These are phyloP conservation scores for Dryocosmus kuriphilus DNA, from an alignment of 2,888 invertebrate genomes.

Conservation along the genomic window DNA sequence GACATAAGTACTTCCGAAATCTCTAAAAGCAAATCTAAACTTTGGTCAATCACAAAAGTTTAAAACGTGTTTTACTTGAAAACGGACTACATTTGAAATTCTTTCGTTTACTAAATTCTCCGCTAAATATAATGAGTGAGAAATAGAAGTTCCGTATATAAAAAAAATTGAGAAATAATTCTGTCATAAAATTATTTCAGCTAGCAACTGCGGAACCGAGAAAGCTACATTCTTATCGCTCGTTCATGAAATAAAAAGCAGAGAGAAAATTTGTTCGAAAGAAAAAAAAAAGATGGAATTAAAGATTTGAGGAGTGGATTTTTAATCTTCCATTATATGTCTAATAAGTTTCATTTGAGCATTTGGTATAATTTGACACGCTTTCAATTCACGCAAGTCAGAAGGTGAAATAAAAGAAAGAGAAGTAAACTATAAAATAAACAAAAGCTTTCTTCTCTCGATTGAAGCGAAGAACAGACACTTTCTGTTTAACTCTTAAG, in stretches of 20 bases:
- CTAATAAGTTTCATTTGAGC: conserved; percentile 8
- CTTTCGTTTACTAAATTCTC: too few relatives aligned
- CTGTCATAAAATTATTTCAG: background rate
- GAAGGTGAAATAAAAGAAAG: conserved; percentile 25
- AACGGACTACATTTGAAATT: too few relatives aligned
- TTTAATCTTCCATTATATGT: conserved; percentile 18
- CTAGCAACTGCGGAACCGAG: background rate
- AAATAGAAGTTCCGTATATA: background rate
- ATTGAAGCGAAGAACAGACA: conserved; percentile 50
- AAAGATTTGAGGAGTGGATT: background rate
- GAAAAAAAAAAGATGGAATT: background rate
- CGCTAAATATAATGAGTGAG: background rate
- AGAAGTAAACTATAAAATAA: background rate
- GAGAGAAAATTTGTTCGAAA: background rate
- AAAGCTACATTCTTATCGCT: conserved; percentile 8
- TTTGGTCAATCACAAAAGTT: too few relatives aligned
- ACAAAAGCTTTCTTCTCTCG: conserved; percentile 20
- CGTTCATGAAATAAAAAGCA: background rate
- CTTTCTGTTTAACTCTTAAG: conserved; percentile 65
- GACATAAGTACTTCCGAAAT: background rate
- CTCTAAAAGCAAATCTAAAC: background rate
- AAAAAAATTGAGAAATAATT: background rate
- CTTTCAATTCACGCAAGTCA: conserved; percentile 13
- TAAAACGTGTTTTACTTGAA: too few relatives aligned
- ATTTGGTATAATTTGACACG: conserved; percentile 28